These are phyloP conservation scores for Mus spicilegus DNA, from an alignment of 2,113 vertebrate genomes.

Conservation along the genomic window DNA sequence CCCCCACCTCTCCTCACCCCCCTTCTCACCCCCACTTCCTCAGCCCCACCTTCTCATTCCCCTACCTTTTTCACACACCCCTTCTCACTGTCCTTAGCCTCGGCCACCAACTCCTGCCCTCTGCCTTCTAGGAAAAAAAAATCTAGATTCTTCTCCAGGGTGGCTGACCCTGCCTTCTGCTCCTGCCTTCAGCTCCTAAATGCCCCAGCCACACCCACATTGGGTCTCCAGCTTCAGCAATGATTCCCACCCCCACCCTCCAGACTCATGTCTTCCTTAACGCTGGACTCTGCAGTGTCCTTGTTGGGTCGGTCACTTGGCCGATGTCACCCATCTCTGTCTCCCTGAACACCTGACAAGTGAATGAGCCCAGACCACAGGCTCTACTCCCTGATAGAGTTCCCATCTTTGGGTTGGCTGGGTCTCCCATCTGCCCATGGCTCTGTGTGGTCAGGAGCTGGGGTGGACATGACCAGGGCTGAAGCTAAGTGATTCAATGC, in stretches of 20 bases:
- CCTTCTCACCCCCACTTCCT: too few species aligned
- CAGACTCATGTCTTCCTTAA: background rate
- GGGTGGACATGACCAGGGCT: background rate
- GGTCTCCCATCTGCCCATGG: background rate
- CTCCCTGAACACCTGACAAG: background rate
- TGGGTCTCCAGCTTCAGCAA: background rate
- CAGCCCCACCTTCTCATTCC: too few species aligned
- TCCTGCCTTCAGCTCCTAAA: background rate
- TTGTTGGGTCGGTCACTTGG: background rate
- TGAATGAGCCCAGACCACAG: background rate
- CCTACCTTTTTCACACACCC: background rate
- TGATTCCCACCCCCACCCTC: background rate
- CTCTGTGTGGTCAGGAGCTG: background rate
- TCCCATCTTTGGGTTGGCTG: background rate
- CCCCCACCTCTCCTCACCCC: too few species aligned
- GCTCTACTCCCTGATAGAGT: background rate
- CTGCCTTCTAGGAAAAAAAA: fast-evolving
- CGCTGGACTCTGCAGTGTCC: fast-evolving
- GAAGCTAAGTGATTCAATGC: background rate
- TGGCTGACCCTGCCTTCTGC: background rate
- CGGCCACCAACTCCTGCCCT: background rate
- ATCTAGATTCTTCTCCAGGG: background rate
- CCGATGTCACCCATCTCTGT: background rate
- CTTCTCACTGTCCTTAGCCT: background rate
- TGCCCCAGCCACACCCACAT: background rate